A percentile compares a stretch with the other conserved stretches of the same genome.
phyloP scores from a whole-genome alignment of 2,113 vertebrate species.

The Illadopsis cleaveri region DNA sequence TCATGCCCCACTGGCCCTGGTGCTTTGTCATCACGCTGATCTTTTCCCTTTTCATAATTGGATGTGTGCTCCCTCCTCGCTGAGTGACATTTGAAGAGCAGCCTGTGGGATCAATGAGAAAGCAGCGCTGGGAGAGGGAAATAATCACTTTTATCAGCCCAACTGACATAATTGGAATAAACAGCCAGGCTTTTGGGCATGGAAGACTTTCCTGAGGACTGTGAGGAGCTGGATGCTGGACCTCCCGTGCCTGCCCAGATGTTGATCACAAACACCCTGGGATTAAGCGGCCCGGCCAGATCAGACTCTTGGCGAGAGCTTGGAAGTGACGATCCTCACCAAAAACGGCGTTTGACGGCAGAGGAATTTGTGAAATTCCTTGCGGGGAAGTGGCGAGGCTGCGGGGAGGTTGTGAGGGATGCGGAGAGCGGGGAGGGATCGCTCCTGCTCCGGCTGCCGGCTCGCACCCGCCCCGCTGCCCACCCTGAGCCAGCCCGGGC shows the following conservation, averaged over 20 bases:
- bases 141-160: slow-evolving; percentile 50
- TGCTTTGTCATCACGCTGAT: slow-evolving; percentile 33
- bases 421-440: fast-evolving
- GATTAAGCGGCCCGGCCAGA: not conserved
- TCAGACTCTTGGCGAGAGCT: not conserved
- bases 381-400: not conserved
- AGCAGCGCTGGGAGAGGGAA: not conserved
- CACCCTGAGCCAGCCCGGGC: not conserved
- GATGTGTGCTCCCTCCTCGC: slow-evolving; percentile 19
- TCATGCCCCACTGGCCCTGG: not conserved
- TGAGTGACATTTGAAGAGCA: slow-evolving; percentile 46
- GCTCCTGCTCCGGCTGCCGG: not conserved
- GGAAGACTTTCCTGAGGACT: not conserved
- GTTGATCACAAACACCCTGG: not conserved
- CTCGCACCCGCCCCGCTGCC: not conserved
- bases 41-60: slow-evolving; percentile 32
- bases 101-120: slow-evolving; percentile 55
- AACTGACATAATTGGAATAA: slow-evolving; percentile 36
- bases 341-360: not conserved
- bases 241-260: not conserved
- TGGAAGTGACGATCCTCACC: not conserved
- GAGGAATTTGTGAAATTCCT: not conserved
- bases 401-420: not conserved
- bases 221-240: not conserved
- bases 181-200: not conserved